A percentile compares a stretch with the other conserved stretches of the same genome.
phyloP scores from a whole-genome alignment of 1,140 invertebrate species.

The Eupristina koningsbergeri region DNA sequence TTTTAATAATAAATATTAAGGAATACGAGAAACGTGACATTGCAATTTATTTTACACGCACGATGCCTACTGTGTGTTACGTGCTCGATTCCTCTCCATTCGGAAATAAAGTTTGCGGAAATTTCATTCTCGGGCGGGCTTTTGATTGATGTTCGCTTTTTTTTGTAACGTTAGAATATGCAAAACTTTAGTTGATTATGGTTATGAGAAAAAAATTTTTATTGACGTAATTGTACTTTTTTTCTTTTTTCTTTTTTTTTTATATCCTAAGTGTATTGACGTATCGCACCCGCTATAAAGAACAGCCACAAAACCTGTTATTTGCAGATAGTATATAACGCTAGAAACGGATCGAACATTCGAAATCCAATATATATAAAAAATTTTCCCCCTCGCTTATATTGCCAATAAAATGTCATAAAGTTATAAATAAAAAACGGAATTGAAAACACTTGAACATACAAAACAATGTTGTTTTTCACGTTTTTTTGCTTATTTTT shows the following conservation, averaged over 20 bases:
- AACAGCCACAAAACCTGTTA: constrained; percentile 41
- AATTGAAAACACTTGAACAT: constrained; percentile 5
- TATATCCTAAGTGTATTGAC: constrained; percentile 1
- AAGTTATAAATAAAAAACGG: constrained; percentile 22
- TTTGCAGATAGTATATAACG: background rate
- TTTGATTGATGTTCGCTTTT: background rate
- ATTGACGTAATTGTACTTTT: constrained; percentile 23
- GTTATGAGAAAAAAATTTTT: constrained; percentile 36
- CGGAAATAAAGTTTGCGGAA: background rate
- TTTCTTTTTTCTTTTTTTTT: too few species aligned
- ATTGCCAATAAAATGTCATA: constrained; percentile 28
- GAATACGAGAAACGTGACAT: background rate
- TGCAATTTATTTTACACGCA: background rate
- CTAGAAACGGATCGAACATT: constrained; percentile 30
- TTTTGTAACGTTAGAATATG: background rate
- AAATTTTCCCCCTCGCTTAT: constrained; percentile 9
- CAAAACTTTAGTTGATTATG: constrained; percentile 30
- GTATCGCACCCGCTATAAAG: constrained; percentile 18
- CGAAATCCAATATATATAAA: constrained; percentile 37
- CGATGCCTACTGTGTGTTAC: background rate
- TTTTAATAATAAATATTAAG: background rate
- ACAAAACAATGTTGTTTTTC: background rate
- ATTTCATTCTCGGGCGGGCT: constrained; percentile 3
- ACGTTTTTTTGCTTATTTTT: background rate
- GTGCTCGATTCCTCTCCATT: background rate